Conservation (phyloP, 2,888 invertebrate species). For the Tholera decimalis region DNA sequence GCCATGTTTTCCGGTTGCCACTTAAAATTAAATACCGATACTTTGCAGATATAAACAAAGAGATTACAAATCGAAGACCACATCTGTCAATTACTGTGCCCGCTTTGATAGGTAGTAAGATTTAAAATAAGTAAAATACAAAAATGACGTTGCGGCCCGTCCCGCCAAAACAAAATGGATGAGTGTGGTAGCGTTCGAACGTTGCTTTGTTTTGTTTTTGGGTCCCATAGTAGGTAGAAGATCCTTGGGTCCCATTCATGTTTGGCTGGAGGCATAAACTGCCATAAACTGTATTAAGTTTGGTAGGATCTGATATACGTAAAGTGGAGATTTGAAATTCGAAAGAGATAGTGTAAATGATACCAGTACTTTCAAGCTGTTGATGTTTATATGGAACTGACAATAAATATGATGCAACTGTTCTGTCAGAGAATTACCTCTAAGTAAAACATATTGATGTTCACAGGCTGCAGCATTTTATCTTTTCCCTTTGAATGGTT, state of each 20-base stretch:
- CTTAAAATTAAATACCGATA: conserved; percentile 72
- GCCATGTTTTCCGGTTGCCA: conserved; percentile 73
- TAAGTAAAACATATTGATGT: no score
- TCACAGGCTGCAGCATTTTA: no score
- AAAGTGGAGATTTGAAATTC: conserved; percentile 15
- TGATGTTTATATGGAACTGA: background rate
- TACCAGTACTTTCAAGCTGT: no score
- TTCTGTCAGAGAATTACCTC: no score
- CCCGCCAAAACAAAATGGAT: conserved; percentile 67
- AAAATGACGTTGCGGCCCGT: conserved; percentile 59
- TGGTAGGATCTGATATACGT: conserved; percentile 15
- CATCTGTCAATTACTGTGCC: conserved; percentile 76
- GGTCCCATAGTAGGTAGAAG: no score
- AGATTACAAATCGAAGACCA: conserved; percentile 72
- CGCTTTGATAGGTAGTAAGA: conserved; percentile 61
- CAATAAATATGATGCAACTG: no score
- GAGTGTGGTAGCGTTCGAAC: conserved; percentile 62
- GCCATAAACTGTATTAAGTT: conserved; percentile 35
- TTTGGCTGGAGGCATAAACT: conserved; percentile 43
- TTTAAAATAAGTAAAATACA: conserved; percentile 64
- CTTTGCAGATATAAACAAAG: conserved; percentile 69
- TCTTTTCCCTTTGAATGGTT: no score
- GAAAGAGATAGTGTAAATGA: background rate
- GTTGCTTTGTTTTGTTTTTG: conserved; percentile 38
- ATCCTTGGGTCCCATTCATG: conserved; percentile 54